These are phyloP conservation scores for Tragopan temminckii DNA, from an alignment of 2,797 vertebrate genomes.

Conservation along the genomic window DNA sequence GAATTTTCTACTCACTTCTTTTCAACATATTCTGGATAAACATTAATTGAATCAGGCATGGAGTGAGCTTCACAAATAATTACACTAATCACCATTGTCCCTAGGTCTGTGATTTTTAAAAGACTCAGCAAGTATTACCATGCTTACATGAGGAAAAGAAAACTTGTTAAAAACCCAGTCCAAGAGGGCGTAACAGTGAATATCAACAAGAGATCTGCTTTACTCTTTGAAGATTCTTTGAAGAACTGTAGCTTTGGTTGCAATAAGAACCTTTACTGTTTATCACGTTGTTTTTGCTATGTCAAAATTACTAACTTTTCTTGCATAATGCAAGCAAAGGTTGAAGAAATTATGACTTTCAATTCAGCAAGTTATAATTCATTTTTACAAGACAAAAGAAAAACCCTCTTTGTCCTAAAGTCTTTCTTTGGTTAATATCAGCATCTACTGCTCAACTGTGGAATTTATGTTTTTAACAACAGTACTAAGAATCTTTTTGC, in stretches of 20 bases:
- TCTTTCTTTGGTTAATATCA: background rate
- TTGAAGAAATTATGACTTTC: background rate
- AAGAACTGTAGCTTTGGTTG: background rate
- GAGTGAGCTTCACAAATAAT: accelerated
- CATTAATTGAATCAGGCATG: background rate
- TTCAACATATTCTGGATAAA: background rate
- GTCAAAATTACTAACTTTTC: background rate
- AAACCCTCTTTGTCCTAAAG: background rate
- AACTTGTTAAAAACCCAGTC: background rate
- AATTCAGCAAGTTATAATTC: background rate
- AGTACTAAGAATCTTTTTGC: background rate
- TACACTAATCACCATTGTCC: background rate
- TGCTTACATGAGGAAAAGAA: background rate
- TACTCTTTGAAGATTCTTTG: background rate
- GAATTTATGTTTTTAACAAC: background rate
- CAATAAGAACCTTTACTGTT: background rate
- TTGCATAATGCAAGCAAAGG: background rate
- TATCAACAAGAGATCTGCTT: background rate
- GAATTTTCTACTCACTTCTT: background rate
- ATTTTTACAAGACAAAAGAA: background rate
- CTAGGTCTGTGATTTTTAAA: background rate
- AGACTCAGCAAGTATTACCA: background rate
- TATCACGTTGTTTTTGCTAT: background rate
- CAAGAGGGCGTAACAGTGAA: background rate
- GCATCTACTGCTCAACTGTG: background rate